phyloP scores from a whole-genome alignment of 2,888 invertebrate species.

The Horisme vitalbata region DNA sequence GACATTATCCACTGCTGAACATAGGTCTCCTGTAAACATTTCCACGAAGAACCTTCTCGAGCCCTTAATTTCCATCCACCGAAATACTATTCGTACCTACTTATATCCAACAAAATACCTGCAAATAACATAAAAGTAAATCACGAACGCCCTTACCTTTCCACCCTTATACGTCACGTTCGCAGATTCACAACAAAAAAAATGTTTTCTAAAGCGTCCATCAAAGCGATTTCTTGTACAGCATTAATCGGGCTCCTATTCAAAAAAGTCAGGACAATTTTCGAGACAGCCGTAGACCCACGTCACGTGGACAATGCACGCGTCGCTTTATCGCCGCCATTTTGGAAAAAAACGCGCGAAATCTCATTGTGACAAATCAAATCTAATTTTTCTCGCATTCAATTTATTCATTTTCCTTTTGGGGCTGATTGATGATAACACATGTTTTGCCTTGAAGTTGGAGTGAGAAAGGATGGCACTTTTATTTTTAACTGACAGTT shows the following conservation, averaged over 20 bases:
- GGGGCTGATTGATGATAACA: constrained; percentile 21
- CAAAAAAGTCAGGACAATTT: constrained; percentile 66
- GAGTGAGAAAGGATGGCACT: neutral
- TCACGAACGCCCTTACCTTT: constrained; percentile 26
- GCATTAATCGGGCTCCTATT: constrained; percentile 66
- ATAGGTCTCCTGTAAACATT: too few species aligned
- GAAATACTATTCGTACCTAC: too few species aligned
- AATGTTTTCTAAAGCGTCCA: constrained; percentile 64
- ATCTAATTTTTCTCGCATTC: constrained; percentile 48
- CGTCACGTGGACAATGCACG: constrained; percentile 70
- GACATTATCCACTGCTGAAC: too few species aligned
- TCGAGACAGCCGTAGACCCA: constrained; percentile 62
- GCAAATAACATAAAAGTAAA: constrained; percentile 6
- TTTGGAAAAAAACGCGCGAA: constrained; percentile 56
- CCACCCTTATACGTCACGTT: constrained; percentile 38
- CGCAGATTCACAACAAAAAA: constrained; percentile 51
- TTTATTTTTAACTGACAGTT: neutral
- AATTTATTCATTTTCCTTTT: constrained; percentile 29
- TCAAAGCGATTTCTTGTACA: constrained; percentile 71
- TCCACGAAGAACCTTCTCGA: too few species aligned
- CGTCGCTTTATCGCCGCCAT: constrained; percentile 59
- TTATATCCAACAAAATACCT: too few species aligned
- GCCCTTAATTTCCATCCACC: too few species aligned
- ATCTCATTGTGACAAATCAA: constrained; percentile 62
- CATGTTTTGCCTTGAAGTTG: constrained; percentile 13